Base-by-base conservation (phyloP, 2,888 invertebrate species). In the Caenorhabditis sp. region DNA sequence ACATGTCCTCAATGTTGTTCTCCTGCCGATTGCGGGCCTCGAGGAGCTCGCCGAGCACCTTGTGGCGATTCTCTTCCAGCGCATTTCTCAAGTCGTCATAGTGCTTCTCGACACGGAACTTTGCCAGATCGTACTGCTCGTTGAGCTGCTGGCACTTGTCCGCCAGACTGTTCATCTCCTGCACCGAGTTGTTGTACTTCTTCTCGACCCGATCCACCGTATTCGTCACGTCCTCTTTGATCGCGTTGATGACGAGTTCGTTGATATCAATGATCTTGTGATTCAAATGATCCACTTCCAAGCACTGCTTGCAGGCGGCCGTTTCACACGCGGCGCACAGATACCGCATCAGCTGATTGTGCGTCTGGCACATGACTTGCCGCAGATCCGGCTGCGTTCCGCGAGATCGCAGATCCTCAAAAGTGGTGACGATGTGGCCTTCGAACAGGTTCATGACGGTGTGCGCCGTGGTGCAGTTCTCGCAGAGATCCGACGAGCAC, bases 361-460 rank as follows among this genome's bases (percentile, higher is more conserved):
- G 88, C 8, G 60, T 64, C 1, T 84, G 60, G 53, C 88, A 88
- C 24, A 84, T 65, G 11, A 88, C 87, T 47, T 83, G 72, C 2
- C 88, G 67, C 13, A 78, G 68, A 0, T 85, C 85, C 1, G 81
- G 62, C 9, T 69, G 74, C 18, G 68, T 37, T 5, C 85, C 85
- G 11, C 58, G 51, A 22, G 51, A 51, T 18, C 84, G 82, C 22
- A 87, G 67, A 20, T 87, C 88, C 5, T 55, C 82, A 61, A 85
- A 88, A 2, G 79, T 82, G 22, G 83, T 71, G 18, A 84, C 93
- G 91, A 92, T 92, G 92, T 98, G 97, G 90, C 96, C 96, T 93
- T 97, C 97, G 92, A 98, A 98, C 93, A 97, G 97, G 87, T 96
- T 94, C 97, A 97, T 97, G 92, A 95, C 97, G 92, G 96, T 95